These are phyloP conservation scores for Pachymerium ferrugineum DNA, from an alignment of 2,888 invertebrate genomes.

Conservation along the genomic window DNA sequence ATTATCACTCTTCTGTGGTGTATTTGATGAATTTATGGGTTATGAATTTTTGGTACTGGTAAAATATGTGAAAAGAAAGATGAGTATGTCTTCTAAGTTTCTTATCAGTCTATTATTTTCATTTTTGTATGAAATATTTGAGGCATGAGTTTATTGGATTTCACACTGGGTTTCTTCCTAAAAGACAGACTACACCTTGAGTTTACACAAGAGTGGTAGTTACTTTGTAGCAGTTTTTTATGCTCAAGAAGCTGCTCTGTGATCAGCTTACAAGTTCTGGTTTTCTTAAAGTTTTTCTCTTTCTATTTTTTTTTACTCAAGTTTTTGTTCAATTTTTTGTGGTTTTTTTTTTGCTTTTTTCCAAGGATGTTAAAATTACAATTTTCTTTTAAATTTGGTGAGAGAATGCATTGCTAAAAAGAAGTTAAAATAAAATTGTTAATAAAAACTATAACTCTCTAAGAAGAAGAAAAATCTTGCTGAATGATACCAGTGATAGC, in stretches of 20 bases:
- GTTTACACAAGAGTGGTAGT: slow-evolving; percentile 1
- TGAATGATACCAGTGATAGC: no score
- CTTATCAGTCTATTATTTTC: background rate
- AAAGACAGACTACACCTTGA: background rate
- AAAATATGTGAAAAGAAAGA: background rate
- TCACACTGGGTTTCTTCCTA: background rate
- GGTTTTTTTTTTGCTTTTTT: no score
- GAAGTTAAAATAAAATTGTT: no score
- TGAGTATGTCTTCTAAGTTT: background rate
- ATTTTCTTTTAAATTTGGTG: no score
- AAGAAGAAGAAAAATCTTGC: no score
- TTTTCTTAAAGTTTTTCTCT: no score
- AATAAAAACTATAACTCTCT: no score
- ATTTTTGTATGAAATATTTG: background rate
- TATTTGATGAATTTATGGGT: background rate
- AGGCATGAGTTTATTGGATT: slow-evolving; percentile 6
- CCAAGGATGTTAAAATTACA: no score
- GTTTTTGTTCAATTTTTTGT: background rate
- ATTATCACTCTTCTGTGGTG: background rate
- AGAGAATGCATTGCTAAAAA: no score
- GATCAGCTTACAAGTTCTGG: background rate
- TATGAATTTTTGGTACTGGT: background rate
- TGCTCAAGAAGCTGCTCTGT: background rate
- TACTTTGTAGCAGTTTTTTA: background rate
- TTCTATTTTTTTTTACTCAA: background rate